Evolutionary conservation across 2,888 invertebrate genomes (phyloP), one percentile per base, ranked within the genome.

Genomic region (Syritta pipiens): DNA sequence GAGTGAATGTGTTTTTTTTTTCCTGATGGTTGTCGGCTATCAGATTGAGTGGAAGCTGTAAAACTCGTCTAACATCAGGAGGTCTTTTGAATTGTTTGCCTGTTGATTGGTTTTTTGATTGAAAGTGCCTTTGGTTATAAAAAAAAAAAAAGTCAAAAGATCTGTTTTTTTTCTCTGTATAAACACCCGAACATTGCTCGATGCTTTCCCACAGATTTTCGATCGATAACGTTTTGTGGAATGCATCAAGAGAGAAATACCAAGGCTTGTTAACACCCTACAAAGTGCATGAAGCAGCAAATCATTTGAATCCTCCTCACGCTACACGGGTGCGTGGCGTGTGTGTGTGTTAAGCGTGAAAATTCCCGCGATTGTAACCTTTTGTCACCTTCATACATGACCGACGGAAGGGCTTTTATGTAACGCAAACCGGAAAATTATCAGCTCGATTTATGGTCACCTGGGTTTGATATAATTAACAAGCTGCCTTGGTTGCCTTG

Each of bases 331-430:
- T n/a, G 32, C 17, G 32, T 59, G 60, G 5, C 12, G 42, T 26
- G 20, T 5, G 24, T 48, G 22, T 51, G 40, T 37, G 40, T 40
- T 55, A n/a, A 32, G 65, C 65, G 65, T 77, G 71, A 77, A 77
- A 71, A 53, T 53, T 37, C 19, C 40, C 55, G 30, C 12, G 46
- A 20, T 37, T 57, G 44, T 42, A 69, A 40, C 37, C 71, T 71
- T 46, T 72, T 65, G 71, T 71, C 77, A 77, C 63, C 65, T 71
- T 60, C 53, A 40, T 44, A 28, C 53, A 28, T 46, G 53, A 35
- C 10, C n/a, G 44, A 24, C 9, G 24, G 4, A 2, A 14, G 17
- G 17, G 37, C 6, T 10, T 22, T 49, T 40, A n/a, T 28, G 37
- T 6, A 49, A 28, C 49, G 1, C 9, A 37, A 26, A 20, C 20